These are phyloP conservation scores for Epiblema foenella DNA, from an alignment of 2,888 invertebrate species.

Conservation along the genomic window DNA sequence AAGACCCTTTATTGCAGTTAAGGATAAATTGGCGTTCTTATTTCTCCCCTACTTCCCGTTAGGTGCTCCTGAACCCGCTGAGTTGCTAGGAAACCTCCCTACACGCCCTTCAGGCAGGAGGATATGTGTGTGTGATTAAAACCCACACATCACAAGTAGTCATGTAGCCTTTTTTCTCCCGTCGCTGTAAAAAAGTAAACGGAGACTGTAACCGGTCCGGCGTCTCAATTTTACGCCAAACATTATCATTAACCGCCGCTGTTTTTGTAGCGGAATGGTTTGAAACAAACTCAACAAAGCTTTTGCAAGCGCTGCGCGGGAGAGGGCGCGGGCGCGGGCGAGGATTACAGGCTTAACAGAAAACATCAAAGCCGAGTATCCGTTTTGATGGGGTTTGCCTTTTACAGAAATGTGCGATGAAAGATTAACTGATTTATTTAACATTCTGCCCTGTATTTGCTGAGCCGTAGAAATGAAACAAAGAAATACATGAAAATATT, in stretches of 20 bases:
- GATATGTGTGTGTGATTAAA: too few species aligned
- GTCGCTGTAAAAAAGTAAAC: not conserved
- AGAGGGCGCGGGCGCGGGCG: not conserved
- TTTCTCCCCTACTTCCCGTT: too few species aligned
- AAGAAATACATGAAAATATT: not conserved
- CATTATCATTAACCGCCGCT: not conserved
- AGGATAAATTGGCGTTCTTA: too few species aligned
- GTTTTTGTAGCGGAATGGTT: constrained; percentile 7
- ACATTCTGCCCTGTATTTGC: not conserved
- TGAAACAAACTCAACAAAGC: constrained; percentile 5
- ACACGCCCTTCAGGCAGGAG: too few species aligned
- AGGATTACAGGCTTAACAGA: constrained; percentile 20
- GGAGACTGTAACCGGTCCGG: not conserved
- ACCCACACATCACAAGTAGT: too few species aligned
- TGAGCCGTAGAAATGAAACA: not conserved
- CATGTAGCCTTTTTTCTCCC: too few species aligned
- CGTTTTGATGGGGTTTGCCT: constrained; percentile 14
- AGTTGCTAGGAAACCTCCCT: too few species aligned
- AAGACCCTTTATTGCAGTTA: too few species aligned
- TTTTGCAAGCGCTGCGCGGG: not conserved
- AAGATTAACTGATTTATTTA: constrained; percentile 23
- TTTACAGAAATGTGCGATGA: constrained; percentile 11
- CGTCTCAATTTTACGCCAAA: not conserved
- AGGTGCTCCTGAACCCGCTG: too few species aligned
- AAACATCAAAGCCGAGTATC: constrained; percentile 18